These are phyloP conservation scores for Prionailurus viverrinus DNA, from an alignment of 2,113 vertebrate species.

Conservation along the genomic window DNA sequence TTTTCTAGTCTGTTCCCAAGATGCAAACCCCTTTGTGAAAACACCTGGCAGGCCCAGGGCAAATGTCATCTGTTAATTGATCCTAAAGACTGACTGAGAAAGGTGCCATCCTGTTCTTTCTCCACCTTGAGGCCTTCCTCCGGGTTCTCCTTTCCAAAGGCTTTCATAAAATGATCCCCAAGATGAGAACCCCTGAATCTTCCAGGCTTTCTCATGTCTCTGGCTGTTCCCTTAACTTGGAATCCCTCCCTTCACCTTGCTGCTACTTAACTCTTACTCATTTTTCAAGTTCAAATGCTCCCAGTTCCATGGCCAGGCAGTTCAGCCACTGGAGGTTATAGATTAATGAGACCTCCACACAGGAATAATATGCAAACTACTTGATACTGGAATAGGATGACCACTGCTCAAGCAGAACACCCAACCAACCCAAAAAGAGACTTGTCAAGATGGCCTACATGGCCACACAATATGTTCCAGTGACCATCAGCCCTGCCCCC, in stretches of 20 bases:
- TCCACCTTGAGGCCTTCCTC: not conserved
- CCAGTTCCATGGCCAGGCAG: not conserved
- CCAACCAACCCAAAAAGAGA: not conserved
- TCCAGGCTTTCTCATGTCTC: not conserved
- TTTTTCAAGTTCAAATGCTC: slow-evolving; percentile 32
- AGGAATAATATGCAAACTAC: not conserved
- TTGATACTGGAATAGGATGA: not conserved
- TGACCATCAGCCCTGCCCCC: not conserved
- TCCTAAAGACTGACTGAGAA: not conserved
- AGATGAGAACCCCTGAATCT: not conserved
- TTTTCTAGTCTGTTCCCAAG: not conserved
- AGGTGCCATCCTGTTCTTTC: not conserved
- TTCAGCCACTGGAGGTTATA: not conserved
- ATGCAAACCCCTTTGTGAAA: not conserved
- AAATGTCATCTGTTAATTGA: not conserved
- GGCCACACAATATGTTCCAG: not conserved
- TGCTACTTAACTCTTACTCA: not conserved
- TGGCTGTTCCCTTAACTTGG: not conserved
- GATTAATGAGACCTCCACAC: not conserved
- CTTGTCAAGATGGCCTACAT: not conserved
- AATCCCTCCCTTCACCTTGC: not conserved
- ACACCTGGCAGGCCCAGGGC: not conserved
- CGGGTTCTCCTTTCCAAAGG: slow-evolving; percentile 2
- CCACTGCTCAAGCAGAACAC: not conserved
- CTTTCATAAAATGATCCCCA: not conserved